phyloP scores from a whole-genome alignment of 2,113 vertebrate species.

The Eclectus roratus region DNA sequence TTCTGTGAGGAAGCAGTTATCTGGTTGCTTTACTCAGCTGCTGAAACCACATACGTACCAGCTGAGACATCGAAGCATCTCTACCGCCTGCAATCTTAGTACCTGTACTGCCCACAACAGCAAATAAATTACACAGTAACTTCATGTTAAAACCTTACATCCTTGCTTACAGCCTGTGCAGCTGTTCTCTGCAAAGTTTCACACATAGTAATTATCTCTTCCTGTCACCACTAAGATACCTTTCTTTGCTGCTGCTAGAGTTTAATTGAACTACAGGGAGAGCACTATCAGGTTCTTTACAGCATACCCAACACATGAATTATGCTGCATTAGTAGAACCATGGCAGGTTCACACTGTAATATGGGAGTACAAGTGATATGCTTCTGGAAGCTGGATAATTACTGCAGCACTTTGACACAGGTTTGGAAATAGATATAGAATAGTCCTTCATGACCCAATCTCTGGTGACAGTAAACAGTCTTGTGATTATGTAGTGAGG shows the following conservation, averaged over 20 bases:
- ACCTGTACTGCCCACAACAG: background rate
- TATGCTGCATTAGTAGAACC: background rate
- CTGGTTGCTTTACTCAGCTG: background rate
- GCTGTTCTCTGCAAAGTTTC: background rate
- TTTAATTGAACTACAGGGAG: background rate
- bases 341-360: background rate
- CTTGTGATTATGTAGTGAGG: fast-evolving
- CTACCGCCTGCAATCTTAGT: fast-evolving
- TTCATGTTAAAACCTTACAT: background rate
- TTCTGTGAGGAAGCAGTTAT: constrained; percentile 28
- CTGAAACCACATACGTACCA: background rate
- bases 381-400: background rate
- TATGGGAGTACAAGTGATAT: fast-evolving
- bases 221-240: background rate
- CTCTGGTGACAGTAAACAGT: background rate
- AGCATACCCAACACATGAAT: background rate
- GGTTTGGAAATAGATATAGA: background rate
- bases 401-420: background rate
- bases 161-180: background rate
- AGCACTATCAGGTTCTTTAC: background rate
- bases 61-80: background rate
- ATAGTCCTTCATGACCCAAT: background rate
- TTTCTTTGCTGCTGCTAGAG: background rate
- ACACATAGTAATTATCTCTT: background rate
- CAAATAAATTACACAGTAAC: background rate